These are phyloP conservation scores for Phataginus tricuspis DNA, from an alignment of 2,797 vertebrate species.

Conservation along the genomic window DNA sequence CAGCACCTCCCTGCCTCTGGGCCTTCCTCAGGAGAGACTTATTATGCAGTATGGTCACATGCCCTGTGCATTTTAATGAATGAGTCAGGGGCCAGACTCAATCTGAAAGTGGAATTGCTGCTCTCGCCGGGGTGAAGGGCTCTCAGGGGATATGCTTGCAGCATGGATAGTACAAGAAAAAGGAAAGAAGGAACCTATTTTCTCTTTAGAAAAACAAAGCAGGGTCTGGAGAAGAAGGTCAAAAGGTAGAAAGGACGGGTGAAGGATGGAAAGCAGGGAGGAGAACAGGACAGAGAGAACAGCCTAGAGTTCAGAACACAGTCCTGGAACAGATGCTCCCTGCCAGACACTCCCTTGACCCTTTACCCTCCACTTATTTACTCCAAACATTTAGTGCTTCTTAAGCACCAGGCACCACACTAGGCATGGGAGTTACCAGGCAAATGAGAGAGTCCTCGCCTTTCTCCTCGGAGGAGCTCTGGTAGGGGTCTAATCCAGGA, in stretches of 20 bases:
- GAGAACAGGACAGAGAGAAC: not conserved
- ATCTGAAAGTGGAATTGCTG: conserved; percentile 74
- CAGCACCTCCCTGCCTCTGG: conserved; percentile 76
- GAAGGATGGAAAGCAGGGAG: not conserved
- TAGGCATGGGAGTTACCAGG: not conserved
- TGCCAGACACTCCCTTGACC: not conserved
- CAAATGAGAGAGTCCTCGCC: not conserved
- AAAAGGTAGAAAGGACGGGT: not conserved
- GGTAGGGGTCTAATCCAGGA: not conserved
- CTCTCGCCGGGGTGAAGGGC: conserved; percentile 76
- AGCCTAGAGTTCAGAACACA: not conserved
- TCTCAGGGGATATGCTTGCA: conserved; percentile 67
- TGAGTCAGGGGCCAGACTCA: conserved; percentile 74
- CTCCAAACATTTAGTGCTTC: not conserved
- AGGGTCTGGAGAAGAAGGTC: conserved; percentile 42
- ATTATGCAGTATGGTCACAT: conserved; percentile 80
- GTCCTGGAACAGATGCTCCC: not conserved
- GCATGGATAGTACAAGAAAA: not conserved
- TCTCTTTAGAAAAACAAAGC: conserved; percentile 33
- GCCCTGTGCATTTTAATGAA: conserved; percentile 82
- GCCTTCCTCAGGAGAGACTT: conserved; percentile 79
- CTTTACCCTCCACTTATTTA: not conserved
- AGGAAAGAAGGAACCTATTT: conserved; percentile 17
- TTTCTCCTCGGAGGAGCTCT: not conserved
- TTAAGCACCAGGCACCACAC: not conserved